These are phyloP conservation scores for Cyanoderma ruficeps DNA, from an alignment of 2,113 vertebrate genomes.

Conservation along the genomic window DNA sequence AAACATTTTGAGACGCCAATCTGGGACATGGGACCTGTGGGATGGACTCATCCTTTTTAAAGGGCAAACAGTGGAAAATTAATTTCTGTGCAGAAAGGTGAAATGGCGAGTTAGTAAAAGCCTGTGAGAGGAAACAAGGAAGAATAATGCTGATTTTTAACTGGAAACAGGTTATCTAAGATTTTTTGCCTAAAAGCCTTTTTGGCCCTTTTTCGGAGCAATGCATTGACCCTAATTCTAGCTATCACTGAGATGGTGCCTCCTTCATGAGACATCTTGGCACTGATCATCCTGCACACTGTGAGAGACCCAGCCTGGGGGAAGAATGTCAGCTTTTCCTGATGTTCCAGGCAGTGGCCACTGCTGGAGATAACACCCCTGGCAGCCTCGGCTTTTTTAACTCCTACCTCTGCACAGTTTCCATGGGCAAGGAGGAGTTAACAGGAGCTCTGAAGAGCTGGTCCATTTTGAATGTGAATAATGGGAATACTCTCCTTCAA, in stretches of 20 bases:
- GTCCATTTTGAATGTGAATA: constrained; percentile 50
- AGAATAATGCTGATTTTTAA: not conserved
- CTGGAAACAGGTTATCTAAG: not conserved
- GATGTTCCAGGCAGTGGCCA: accelerated
- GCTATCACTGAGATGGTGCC: not conserved
- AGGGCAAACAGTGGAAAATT: not conserved
- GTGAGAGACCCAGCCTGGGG: not conserved
- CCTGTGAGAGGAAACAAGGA: not conserved
- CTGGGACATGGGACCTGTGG: not conserved
- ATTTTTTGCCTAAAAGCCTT: not conserved
- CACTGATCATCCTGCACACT: accelerated
- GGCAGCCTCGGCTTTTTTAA: not conserved
- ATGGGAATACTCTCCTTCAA: constrained; percentile 71
- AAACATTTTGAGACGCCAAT: not conserved
- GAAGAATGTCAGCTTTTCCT: not conserved
- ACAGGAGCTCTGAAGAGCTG: not conserved
- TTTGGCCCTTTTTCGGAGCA: not conserved
- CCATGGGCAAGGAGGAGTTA: constrained; percentile 36
- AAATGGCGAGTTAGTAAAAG: not conserved
- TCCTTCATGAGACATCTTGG: accelerated
- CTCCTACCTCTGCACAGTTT: not conserved
- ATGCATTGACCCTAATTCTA: not conserved
- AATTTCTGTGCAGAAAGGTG: not conserved
- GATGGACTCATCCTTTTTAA: not conserved
- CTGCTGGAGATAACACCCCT: not conserved